Evolutionary conservation across 53 echinoderm and acorn worm genomes (phyloP), one percentile per base, ranked within the genome.

Genomic region (Actinopyga echinites): DNA sequence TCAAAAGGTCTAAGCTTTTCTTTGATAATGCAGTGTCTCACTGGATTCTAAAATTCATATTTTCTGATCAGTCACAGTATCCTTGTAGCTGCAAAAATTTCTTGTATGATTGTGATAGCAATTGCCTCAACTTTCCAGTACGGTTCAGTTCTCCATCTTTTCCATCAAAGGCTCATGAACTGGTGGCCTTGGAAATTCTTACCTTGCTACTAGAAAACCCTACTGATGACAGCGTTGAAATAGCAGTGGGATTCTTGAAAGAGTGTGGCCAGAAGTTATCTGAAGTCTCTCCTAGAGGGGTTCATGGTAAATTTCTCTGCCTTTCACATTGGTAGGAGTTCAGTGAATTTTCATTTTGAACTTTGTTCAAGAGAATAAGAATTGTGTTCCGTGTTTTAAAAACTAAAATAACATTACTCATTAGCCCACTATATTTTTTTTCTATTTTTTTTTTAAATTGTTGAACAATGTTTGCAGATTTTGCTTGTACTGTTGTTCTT

Each of bases 201-300:
- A 97, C 94, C 38, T 67, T 96, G 34, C 64, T 97, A 20, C 84
- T 97, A 8, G 97, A 97, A 67, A 94, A 94, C 37, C 90, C 94
- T 8, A 92, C 94, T 0, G 92, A 97, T 84, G 97, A 97, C 59
- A 94, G 94, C 30, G 97, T 97, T 0, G 97, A 97, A 67, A 91
- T 97, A 9, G 84, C 94, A 12, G 89, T 97, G 19, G 94, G 94
- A 3, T 97, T 97, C 84, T 42, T 97, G 52, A 97, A 94, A 82
- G 97, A 97, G 31, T 88, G 94, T 35, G 97, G 92, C 12, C 92
- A 92, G 58, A 97, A 94, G 73, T 57, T 97, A 8, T 79, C 90
- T 1, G 97, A 97, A 68, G 90, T 97, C 13, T 87, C 92, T 45
- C 97, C 97, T 8, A 88, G 92, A 57, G 97, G 97, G n/a, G 85